A percentile compares a stretch with the other conserved stretches of the same genome.
phyloP scores from a whole-genome alignment of 2,797 vertebrate genomes.

The Anomalospiza imberbis region DNA sequence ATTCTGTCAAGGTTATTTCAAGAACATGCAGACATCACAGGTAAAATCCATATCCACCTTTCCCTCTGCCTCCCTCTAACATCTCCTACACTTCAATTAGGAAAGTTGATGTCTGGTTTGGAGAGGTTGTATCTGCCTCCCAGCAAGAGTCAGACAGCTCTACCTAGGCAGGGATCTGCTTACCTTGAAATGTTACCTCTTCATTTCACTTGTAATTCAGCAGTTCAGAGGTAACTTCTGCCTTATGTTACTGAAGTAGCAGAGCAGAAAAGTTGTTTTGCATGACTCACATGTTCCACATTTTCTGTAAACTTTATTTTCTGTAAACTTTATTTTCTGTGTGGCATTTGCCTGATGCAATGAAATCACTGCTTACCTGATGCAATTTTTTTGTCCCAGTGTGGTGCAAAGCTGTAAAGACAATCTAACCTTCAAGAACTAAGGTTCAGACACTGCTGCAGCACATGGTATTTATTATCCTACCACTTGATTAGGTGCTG shows the following conservation, averaged over 20 bases:
- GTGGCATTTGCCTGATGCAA: background rate
- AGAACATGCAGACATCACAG: background rate
- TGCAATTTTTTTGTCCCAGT: background rate
- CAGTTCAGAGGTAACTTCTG: background rate
- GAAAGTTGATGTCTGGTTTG: background rate
- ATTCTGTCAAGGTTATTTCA: background rate
- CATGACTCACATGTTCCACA: background rate
- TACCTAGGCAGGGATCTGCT: background rate
- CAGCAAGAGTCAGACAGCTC: background rate
- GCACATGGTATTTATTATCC: background rate
- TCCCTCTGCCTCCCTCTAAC: background rate
- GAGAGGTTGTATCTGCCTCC: background rate
- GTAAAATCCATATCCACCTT: background rate
- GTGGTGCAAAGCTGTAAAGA: background rate
- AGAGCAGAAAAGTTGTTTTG: background rate
- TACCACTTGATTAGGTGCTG: constrained; percentile 19
- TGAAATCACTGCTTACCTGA: background rate
- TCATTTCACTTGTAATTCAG: background rate
- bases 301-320: background rate
- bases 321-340: background rate
- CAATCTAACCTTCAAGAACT: background rate
- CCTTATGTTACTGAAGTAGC: background rate
- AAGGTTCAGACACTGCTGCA: background rate
- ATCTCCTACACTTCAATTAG: background rate
- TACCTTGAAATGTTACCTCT: background rate